A percentile compares a stretch with the other conserved stretches of the same genome.
phyloP scores from a whole-genome alignment of 2,888 invertebrate genomes.

The Sarcophaga carnaria region DNA sequence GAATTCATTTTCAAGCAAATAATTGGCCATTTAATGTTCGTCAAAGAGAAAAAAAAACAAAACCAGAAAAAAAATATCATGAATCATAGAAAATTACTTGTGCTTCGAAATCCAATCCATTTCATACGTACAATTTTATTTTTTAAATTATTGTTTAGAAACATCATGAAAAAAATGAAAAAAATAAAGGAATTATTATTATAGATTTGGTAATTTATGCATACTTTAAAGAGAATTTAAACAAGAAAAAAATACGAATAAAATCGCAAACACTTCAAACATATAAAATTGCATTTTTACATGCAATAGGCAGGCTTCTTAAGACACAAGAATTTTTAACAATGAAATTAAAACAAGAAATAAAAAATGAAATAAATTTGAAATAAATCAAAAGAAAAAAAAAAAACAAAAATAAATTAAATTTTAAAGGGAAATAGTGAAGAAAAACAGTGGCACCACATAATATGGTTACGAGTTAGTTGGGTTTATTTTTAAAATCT shows the following conservation, averaged over 20 bases:
- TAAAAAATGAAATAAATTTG: not conserved
- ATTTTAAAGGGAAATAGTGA: not conserved
- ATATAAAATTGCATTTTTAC: conserved; percentile 69
- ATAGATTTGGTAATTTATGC: conserved; percentile 57
- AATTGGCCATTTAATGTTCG: not conserved
- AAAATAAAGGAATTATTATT: not conserved
- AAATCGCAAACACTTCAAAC: conserved; percentile 30
- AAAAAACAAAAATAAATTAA: conserved; percentile 5
- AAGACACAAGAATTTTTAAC: conserved; percentile 39
- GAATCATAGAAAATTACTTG: conserved; percentile 56
- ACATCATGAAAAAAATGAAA: conserved; percentile 7
- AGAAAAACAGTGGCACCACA: conserved; percentile 28
- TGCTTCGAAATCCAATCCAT: conserved; percentile 22
- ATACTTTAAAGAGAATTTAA: conserved; percentile 33
- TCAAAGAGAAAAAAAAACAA: not conserved
- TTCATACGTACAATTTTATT: conserved; percentile 2
- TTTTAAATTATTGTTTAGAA: conserved; percentile 41
- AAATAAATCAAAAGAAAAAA: conserved; percentile 38
- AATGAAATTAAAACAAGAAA: conserved; percentile 36
- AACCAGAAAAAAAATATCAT: not conserved
- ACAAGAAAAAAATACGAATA: conserved; percentile 14
- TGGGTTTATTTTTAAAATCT: no score
- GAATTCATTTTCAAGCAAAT: not conserved
- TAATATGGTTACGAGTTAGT: not conserved
- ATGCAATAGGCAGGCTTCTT: conserved; percentile 62